These are phyloP conservation scores for Eupelmus urozonus DNA, from an alignment of 2,888 invertebrate genomes.

Conservation along the genomic window DNA sequence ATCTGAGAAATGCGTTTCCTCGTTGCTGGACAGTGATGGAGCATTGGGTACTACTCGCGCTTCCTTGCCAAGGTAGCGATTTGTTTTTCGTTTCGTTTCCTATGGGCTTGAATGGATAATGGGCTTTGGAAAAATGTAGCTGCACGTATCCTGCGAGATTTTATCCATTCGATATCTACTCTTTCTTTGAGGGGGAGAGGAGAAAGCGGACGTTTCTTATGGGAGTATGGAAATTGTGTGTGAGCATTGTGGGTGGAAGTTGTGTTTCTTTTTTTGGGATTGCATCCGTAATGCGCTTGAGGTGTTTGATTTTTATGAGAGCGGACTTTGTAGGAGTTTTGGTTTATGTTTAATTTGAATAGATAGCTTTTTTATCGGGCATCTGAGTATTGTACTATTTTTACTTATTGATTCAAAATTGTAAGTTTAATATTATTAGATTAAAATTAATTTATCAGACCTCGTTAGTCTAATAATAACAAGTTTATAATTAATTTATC, in stretches of 20 bases:
- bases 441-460: too few species aligned
- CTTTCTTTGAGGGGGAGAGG: not conserved
- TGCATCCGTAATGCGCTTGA: too few species aligned
- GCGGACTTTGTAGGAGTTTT: too few species aligned
- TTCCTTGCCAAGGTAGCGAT: not conserved
- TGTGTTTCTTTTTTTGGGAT: not conserved
- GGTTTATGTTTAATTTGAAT: too few species aligned
- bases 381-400: too few species aligned
- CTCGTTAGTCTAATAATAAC: too few species aligned
- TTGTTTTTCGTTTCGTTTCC: not conserved
- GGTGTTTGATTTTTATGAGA: too few species aligned
- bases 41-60: not conserved
- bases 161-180: not conserved
- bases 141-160: slow-evolving; percentile 22
- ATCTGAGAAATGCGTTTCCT: not conserved
- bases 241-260: not conserved
- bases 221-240: not conserved
- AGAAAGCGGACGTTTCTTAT: slow-evolving; percentile 36
- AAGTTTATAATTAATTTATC: too few species aligned
- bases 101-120: not conserved
- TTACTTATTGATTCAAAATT: too few species aligned
- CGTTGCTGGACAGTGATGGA: not conserved
- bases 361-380: too few species aligned
- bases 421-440: too few species aligned
- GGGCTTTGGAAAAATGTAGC: too few species aligned